A percentile compares a stretch with the other conserved stretches of the same genome.
phyloP scores from a whole-genome alignment of 2,113 vertebrate species.

The Perccottus glenii region DNA sequence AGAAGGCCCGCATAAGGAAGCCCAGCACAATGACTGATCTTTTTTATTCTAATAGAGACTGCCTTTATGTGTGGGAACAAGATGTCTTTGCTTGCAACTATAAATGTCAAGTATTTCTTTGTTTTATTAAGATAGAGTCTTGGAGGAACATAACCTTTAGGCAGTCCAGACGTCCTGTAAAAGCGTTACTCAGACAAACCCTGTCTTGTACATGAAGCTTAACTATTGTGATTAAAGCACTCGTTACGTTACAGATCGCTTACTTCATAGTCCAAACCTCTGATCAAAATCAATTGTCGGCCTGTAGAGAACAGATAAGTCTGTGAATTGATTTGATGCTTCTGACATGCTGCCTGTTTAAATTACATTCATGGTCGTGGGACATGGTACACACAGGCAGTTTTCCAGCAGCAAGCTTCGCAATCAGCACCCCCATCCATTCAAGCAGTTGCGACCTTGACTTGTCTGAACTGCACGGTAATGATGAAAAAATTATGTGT shows the following conservation, averaged over 20 bases:
- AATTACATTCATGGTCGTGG: slow-evolving; percentile 4
- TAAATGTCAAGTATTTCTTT: slow-evolving; percentile 62
- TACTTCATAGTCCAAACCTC: slow-evolving; percentile 8
- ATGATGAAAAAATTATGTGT: slow-evolving; percentile 10
- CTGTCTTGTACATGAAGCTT: not conserved
- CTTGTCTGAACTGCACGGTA: slow-evolving; percentile 5
- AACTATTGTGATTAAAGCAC: slow-evolving; percentile 22
- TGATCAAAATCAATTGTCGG: slow-evolving; percentile 6
- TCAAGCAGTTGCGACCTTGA: slow-evolving; percentile 16
- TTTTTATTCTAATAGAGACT: slow-evolving; percentile 62
- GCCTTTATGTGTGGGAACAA: slow-evolving; percentile 64
- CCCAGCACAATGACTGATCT: slow-evolving; percentile 73
- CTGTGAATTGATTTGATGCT: slow-evolving; percentile 15
- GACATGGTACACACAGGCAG: slow-evolving; percentile 9
- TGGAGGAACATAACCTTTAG: slow-evolving; percentile 1
- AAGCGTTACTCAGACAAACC: too few relatives aligned
- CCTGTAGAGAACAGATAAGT: slow-evolving; percentile 1
- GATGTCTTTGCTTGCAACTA: slow-evolving; percentile 56
- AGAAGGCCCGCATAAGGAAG: slow-evolving; percentile 71
- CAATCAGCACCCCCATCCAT: slow-evolving; percentile 27
- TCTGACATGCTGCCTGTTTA: slow-evolving; percentile 8
- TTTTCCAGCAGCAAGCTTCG: slow-evolving; percentile 13
- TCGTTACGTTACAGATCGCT: slow-evolving; percentile 1
- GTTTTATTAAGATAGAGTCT: slow-evolving; percentile 58
- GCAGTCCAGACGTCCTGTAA: not conserved